phyloP scores from a whole-genome alignment of 2,888 invertebrate species.

The Coenonympha glycerion region DNA sequence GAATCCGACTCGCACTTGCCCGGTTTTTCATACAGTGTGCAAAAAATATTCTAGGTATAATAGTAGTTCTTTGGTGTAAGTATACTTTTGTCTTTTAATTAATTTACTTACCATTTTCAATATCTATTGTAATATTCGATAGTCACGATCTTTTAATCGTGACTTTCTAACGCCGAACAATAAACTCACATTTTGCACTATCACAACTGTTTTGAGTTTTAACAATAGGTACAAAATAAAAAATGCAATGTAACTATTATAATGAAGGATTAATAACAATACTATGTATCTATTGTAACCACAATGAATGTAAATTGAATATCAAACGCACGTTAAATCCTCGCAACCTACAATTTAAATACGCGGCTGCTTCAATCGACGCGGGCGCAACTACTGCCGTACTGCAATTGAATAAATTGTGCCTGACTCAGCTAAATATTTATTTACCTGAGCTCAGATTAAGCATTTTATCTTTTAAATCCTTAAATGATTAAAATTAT shows the following conservation, averaged over 20 bases:
- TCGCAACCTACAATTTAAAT: background rate
- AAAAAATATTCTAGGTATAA: too few relatives aligned
- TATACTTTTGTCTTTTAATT: too few relatives aligned
- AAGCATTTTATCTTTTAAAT: background rate
- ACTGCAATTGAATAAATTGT: background rate
- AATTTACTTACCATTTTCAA: background rate
- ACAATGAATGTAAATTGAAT: too few relatives aligned
- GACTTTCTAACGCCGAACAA: background rate
- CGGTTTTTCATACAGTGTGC: too few relatives aligned
- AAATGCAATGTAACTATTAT: background rate
- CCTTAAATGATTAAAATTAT: background rate
- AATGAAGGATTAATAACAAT: background rate
- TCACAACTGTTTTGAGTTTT: too few relatives aligned
- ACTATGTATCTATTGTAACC: background rate
- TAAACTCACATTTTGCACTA: background rate
- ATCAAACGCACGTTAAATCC: background rate
- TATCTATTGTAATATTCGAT: background rate
- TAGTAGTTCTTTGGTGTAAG: too few relatives aligned
- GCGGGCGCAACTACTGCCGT: slow-evolving; percentile 1
- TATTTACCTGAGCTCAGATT: slow-evolving; percentile 1
- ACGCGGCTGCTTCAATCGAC: background rate
- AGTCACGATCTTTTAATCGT: background rate
- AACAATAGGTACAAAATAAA: background rate
- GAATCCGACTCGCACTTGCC: too few relatives aligned
- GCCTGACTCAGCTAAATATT: slow-evolving; percentile 18